Evolutionary conservation across 1,140 invertebrate species (phyloP), one percentile per base, ranked within the genome.

Genomic region (Drosophila aff.): DNA sequence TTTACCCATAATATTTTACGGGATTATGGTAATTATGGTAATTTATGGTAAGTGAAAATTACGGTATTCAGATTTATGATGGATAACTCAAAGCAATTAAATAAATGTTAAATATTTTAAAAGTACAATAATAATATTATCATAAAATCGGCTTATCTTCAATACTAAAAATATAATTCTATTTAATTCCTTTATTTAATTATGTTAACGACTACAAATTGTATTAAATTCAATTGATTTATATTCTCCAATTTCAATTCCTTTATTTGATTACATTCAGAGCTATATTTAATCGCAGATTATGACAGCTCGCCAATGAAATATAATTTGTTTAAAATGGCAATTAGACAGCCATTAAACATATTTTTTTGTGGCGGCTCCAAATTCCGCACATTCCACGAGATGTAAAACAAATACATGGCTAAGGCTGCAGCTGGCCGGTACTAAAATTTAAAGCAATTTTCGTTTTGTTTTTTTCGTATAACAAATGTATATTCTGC

Each of bases 361-460:
- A 79, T 66, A 53, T 65, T 75, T 61, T 38, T 16, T 18, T 52
- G n/a, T 52, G 0, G 53, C 55, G 36, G 55, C 16, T 71, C 62
- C 33, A 43, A 73, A 86, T 86, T 87, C 82, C 76, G 38, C 59
- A 43, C 55, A 85, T 76, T 63, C 77, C 75, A 44, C 36, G 28
- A 57, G 43, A 61, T 62, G 41, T 47, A 65, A 76, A 50, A 53
- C 41, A 78, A 76, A 77, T 50, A 58, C 57, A 53, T 11, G 28
- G 13, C 28, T 46, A 49, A 47, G 18, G 36, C 40, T 67, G 50
- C 65, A 75, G 75, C 71, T 80, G 84, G 33, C 46, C 63, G 53
- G 67, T 79, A 62, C 74, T 72, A 18, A 73, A 82, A 77, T 76
- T 50, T 72, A 81, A 83, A 72, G 68, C 76, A 52, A 66, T 79